Conservation (phyloP, 1,140 invertebrate species). For the Brachystomella parvula region DNA sequence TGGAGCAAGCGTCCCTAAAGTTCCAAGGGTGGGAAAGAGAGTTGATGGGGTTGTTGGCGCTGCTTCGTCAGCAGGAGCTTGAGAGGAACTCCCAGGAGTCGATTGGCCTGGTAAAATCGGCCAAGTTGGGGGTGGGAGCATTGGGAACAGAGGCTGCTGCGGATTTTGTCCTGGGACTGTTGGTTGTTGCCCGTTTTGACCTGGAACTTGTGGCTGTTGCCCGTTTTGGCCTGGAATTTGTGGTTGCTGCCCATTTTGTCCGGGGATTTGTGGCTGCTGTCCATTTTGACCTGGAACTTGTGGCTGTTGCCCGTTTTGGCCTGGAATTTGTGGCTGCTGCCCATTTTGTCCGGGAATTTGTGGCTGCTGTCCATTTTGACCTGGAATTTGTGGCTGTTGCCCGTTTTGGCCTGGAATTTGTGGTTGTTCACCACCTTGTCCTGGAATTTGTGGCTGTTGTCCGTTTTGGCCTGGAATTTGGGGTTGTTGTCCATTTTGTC, state of each 20-base stretch:
- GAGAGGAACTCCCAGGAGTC: conserved; percentile 14
- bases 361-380: not conserved
- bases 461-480: not conserved
- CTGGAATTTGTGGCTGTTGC: conserved; percentile 8
- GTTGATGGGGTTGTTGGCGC: not conserved
- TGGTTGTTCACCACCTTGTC: not conserved
- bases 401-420: not conserved
- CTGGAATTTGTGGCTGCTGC: not conserved
- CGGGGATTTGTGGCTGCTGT: conserved; percentile 1
- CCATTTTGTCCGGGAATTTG: not conserved
- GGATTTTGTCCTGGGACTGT: not conserved
- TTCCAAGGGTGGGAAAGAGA: not conserved
- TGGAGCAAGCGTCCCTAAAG: conserved; percentile 6
- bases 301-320: conserved; percentile 9
- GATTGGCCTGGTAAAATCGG: conserved; percentile 4
- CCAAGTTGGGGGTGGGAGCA: not conserved
- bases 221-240: not conserved
- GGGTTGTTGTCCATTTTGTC: not conserved
- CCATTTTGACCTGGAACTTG: conserved; percentile 8
- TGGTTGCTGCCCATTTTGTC: not conserved
- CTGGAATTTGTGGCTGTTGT: not conserved
- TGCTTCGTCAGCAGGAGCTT: conserved; percentile 2
- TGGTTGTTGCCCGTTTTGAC: not conserved
- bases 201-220: conserved; percentile 6
- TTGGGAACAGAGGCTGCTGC: not conserved